These are phyloP conservation scores for Kuschelorhynchus macadamiae DNA, from an alignment of 2,888 invertebrate genomes.

Conservation along the genomic window DNA sequence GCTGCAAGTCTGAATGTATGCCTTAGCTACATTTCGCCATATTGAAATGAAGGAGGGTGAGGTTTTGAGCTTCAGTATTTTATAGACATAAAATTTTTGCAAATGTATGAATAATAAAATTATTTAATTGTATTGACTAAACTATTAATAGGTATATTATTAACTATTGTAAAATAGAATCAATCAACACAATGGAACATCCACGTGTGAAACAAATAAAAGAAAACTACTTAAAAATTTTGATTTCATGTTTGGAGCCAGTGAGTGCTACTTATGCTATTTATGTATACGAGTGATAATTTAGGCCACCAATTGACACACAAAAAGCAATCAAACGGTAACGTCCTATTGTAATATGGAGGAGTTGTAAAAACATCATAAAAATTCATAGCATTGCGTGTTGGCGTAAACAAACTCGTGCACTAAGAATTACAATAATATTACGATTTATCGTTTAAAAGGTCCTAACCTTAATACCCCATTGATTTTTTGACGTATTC, in stretches of 20 bases:
- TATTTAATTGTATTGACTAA: too few relatives aligned
- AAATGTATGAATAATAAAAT: too few relatives aligned
- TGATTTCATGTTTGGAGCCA: constrained; percentile 5
- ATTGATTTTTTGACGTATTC: too few relatives aligned
- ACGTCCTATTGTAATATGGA: constrained; percentile 27
- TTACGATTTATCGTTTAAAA: constrained; percentile 11
- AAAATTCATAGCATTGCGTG: constrained; percentile 8
- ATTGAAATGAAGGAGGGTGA: too few relatives aligned
- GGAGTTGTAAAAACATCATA: constrained; percentile 18
- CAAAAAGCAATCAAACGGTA: constrained; percentile 25
- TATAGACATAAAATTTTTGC: too few relatives aligned
- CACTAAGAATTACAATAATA: constrained; percentile 16
- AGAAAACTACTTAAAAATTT: constrained; percentile 14
- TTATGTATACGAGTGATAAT: constrained; percentile 26
- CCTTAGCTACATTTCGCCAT: too few relatives aligned
- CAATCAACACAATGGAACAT: too few relatives aligned
- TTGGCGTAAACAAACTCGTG: constrained; percentile 15
- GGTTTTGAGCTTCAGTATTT: too few relatives aligned
- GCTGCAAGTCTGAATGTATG: too few relatives aligned
- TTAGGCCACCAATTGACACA: constrained; percentile 38
- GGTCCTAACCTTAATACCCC: constrained; percentile 33
- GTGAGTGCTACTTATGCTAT: constrained; percentile 25
- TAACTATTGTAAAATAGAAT: too few relatives aligned
- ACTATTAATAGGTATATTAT: too few relatives aligned
- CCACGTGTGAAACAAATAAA: constrained; percentile 15